Evolutionary conservation across 2,113 vertebrate species (phyloP).

Genomic region (Ondatra zibethicus): DNA sequence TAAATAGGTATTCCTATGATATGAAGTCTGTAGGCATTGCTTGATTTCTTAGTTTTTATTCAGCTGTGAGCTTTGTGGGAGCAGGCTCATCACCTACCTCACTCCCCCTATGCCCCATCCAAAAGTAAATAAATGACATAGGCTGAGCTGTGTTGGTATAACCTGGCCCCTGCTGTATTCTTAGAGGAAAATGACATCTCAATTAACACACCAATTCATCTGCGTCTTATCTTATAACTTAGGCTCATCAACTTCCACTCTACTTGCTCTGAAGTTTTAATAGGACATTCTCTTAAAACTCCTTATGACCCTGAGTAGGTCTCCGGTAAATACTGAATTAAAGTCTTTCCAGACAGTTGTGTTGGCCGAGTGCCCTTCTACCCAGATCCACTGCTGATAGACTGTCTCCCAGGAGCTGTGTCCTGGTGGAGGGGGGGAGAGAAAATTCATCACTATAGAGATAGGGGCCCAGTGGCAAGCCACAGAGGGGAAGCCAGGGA

Average conservation of each 20-base stretch:
- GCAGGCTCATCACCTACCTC: neutral
- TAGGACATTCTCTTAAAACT: neutral
- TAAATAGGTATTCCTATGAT: too few species aligned
- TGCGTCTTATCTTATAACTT: neutral
- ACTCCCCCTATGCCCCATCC: fast-evolving
- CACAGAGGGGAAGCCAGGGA: neutral
- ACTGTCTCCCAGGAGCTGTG: neutral
- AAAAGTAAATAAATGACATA: neutral
- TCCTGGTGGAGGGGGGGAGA: neutral
- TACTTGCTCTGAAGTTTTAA: neutral
- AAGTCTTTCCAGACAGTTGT: neutral
- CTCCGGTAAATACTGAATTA: neutral
- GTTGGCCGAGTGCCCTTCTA: too few species aligned
- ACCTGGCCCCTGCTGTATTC: neutral
- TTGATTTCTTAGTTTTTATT: neutral
- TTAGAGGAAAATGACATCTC: neutral
- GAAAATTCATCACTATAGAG: neutral
- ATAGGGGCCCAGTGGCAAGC: fast-evolving
- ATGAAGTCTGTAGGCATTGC: neutral
- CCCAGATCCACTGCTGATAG: neutral
- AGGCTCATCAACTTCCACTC: neutral
- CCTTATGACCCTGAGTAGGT: neutral
- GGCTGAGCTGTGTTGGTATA: neutral
- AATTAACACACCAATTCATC: neutral
- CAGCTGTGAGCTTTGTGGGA: neutral